Conservation (phyloP, 1,140 invertebrate species). For the Leguminivora glycinivorella region DNA sequence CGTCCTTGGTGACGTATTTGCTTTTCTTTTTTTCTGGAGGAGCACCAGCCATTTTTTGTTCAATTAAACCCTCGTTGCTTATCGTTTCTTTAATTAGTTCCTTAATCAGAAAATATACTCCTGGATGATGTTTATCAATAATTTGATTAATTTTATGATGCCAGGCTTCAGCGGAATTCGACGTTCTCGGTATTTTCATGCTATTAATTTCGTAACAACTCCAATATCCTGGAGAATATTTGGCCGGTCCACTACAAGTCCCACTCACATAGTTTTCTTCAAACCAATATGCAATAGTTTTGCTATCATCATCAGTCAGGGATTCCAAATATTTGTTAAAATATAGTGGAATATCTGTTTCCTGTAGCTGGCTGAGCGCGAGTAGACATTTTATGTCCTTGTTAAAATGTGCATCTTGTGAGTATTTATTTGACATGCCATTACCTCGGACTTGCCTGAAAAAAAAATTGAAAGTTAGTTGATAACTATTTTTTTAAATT, state of each 20-base stretch:
- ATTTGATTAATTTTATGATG: neutral
- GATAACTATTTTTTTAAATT: too few species aligned
- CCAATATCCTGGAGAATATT: neutral
- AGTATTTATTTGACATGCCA: too few species aligned
- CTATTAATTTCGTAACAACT: neutral
- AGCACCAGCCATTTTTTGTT: neutral
- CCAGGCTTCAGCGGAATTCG: neutral
- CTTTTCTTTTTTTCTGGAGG: neutral
- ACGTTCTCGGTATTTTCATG: neutral
- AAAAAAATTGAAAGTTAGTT: too few species aligned
- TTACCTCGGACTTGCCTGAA: too few species aligned
- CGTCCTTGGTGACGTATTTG: neutral
- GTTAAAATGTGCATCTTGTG: too few species aligned
- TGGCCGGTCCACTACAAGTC: neutral
- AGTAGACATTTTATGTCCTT: neutral
- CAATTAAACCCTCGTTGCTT: neutral
- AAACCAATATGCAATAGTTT: neutral
- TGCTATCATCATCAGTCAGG: neutral
- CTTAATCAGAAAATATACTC: neutral
- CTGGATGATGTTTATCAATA: neutral
- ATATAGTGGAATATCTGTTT: neutral
- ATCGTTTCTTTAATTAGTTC: neutral
- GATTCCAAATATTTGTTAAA: neutral
- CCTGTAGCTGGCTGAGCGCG: neutral
- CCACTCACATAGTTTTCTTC: neutral